Base-by-base conservation (phyloP, 1,140 invertebrate species). In the Drosophila lacertosa region DNA sequence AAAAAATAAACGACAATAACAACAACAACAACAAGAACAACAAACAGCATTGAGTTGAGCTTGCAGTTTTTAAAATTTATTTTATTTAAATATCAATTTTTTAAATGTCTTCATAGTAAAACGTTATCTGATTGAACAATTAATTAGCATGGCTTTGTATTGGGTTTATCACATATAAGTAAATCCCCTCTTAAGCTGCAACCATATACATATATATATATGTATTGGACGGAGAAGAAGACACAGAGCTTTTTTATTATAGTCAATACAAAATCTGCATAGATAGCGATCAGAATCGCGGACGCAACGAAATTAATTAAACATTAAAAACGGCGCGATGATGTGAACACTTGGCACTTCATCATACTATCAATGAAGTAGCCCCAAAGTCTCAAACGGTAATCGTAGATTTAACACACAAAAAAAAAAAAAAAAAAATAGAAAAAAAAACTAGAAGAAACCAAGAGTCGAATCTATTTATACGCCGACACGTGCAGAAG, bases 41-140 rank as follows among this genome's bases (percentile, higher is more conserved):
- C 13, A 2, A 73, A 71, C 51, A 45, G 35, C 55, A 63, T 63
- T 63, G 66, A 57, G 35, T 50, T 54, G 58, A 47, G 64, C 45
- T 66, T 83, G 80, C 65, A 70, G 58, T 51, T 75, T 63, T 70
- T 44, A 18, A 65, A 66, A 86, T 86, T 67, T 77, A 72, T 77
- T 81, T 86, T 67, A 48, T 54, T 86, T 67, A 86, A 69, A 73
- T 79, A 81, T 79, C 40, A 73, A 63, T 76, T 73, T 77, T 71
- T 62, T 48, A 82, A 88, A 86, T 88, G 81, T 86, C 81, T 86
- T 84, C 59, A 84, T 82, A 81, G 77, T 74, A 72, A 62, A 86
- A 59, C 66, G 67, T 77, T 86, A 86, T 86, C 81, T 81, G 81
- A 86, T 86, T 77, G 60, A 74, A 74, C 81, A 88, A 86, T 86